Base-by-base conservation (phyloP, 2,888 invertebrate species). In the Elysia crispata region DNA sequence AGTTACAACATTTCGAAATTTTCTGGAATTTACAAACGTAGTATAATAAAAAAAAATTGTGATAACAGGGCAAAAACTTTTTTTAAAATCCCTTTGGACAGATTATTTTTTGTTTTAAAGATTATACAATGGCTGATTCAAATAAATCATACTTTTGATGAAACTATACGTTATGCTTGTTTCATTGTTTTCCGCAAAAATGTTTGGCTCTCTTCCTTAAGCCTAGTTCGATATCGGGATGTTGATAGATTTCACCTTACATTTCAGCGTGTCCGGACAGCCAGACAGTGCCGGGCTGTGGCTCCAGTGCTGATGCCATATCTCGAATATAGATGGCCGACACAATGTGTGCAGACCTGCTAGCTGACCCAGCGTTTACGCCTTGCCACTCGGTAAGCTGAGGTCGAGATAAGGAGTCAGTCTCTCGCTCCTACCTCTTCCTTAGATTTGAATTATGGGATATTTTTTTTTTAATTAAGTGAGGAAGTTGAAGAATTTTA, bases 321-420 rank as follows among this genome's bases (percentile, higher is more conserved):
- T 8, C n/a, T 3, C 41, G 41, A 3, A 41, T 41, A 3, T 50
- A 50, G 28, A 60, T 54, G 8, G 82, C 82, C 30, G 6, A 66
- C 23, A 78, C 81, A 18, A 79, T 76, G 28, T 89, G 89, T 80
- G 81, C 86, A 54, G 81, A 83, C 5, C 81, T 88, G 13, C 80
- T 82, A 77, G 64, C 69, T 23, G 85, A 84, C 31, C 77, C 84
- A 13, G 83, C 81, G 5, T 89, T 89, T 81, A 80, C 77, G 23
- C 72, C 86, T n/a, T 89, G 89, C 76, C 87, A 87, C 81, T 70
- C 84, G 54, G 89, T 89, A 81, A 85, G 86, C 81, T 3, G 41
- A 41, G 41, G 41, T 3, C 41, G 41, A 41, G 11, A n/a, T n/a
- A n/a, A n/a, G n/a, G n/a, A 41, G 41, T 41, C 5, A 11, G 3